Conservation (phyloP, 2,797 vertebrate species). For the Bufotes viridis region DNA sequence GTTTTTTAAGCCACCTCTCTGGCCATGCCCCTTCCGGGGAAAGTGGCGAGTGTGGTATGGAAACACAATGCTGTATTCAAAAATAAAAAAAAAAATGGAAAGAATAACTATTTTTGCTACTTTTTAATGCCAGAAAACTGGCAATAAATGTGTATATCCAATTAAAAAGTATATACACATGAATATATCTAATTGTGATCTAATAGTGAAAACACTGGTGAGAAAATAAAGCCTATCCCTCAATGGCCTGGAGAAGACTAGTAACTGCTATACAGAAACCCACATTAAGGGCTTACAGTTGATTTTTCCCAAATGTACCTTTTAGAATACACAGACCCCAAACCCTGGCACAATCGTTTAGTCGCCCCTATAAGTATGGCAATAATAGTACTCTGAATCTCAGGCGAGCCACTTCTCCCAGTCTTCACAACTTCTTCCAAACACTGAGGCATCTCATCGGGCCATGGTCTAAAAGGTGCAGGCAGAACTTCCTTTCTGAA, state of each 20-base stretch:
- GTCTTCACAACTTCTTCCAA: neutral
- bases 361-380: neutral
- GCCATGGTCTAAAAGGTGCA: neutral
- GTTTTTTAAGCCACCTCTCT: too few relatives aligned
- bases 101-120: too few relatives aligned
- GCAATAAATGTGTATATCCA: neutral
- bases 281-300: neutral
- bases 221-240: neutral
- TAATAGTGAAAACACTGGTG: too few relatives aligned
- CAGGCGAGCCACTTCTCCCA: neutral
- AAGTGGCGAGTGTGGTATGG: too few relatives aligned
- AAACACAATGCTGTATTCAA: too few relatives aligned
- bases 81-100: too few relatives aligned
- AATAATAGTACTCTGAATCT: neutral
- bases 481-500: neutral
- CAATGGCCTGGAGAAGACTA: neutral
- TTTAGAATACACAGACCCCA: neutral
- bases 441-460: neutral
- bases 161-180: neutral
- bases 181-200: too few relatives aligned
- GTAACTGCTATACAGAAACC: neutral
- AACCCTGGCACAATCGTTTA: neutral
- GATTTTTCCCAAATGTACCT: constrained; percentile 18
- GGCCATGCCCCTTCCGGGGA: too few relatives aligned
- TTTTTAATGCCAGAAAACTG: too few relatives aligned